A percentile compares a stretch with the other conserved stretches of the same genome.
phyloP scores from a whole-genome alignment of 1,140 invertebrate genomes.

The Aphelenchoides avenae region DNA sequence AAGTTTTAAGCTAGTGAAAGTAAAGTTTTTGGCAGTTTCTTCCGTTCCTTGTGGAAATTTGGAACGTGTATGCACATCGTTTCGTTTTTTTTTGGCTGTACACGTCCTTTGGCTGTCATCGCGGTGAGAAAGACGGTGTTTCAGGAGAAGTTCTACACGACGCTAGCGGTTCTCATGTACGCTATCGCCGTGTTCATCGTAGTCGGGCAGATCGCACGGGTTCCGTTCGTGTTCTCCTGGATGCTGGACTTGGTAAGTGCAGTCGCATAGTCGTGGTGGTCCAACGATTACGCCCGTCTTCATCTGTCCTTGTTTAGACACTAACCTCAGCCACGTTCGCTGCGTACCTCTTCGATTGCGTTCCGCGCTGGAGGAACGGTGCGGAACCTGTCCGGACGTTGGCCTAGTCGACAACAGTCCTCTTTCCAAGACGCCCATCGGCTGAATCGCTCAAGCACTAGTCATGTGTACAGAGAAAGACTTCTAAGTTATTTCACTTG shows the following conservation, averaged over 20 bases:
- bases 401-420: neutral
- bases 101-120: no score
- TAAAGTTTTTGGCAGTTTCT: no score
- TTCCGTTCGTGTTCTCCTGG: constrained; percentile 15
- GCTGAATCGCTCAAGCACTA: neutral
- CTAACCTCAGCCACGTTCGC: constrained; percentile 12
- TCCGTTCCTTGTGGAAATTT: no score
- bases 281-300: neutral
- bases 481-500: neutral
- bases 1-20: no score
- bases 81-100: no score
- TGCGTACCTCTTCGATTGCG: constrained; percentile 10
- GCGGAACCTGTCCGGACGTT: constrained; percentile 5
- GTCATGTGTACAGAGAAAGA: neutral
- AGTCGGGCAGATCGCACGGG: constrained; percentile 8
- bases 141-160: constrained; percentile 27
- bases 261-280: no score
- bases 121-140: no score
- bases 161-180: constrained; percentile 18
- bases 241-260: constrained; percentile 23
- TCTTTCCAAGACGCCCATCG: neutral
- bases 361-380: constrained; percentile 7
- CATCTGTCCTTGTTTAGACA: constrained; percentile 12
- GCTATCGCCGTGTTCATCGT: constrained; percentile 10
- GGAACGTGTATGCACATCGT: no score